Evolutionary conservation across 2,888 invertebrate species (phyloP), one percentile per base, ranked within the genome.

Genomic region (Spodoptera exigua): DNA sequence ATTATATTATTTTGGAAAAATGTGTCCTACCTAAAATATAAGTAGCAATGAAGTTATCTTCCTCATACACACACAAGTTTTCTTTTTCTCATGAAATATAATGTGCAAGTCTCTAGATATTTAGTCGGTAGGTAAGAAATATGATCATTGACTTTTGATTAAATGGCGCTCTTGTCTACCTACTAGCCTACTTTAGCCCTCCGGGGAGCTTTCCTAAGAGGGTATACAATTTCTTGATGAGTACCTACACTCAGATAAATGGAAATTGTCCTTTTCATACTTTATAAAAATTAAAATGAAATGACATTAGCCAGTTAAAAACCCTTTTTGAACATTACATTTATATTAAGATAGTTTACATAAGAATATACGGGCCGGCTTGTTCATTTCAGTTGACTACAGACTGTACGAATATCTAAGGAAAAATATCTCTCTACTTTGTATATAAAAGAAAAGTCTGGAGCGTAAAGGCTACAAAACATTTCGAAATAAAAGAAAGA

Each of bases 401-500:
- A 27, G 7, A 21, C 21, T 21, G 5, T 5, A 21, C n/a, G 14
- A 0, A 11, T 37, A 11, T 10, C 11, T 27, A 12, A 7, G 14
- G 18, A 32, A 40, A 12, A 61, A 65, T n/a, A 1, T 53, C 13
- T 37, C 34, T 34, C 9, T 18, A n/a, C 16, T 35, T 27, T 17
- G n/a, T 12, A 10, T 46, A 55, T 44, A 65, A 61, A 61, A 56
- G 61, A 56, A 59, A 32, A 48, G 17, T 13, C 39, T 49, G 46
- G 18, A 41, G 54, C 21, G 16, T 41, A 43, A 62, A 51, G 34
- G 43, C 44, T 57, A 41, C 47, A 51, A 39, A 61, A 45, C 13
- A 17, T 35, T 61, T 32, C 18, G 13, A 51, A 46, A 62, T 52
- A 66, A 51, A 66, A 62, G 34, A 60, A 60, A 51, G 45, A 47